Base-by-base conservation (phyloP, 2,797 vertebrate species). In the Tadarida brasiliensis region DNA sequence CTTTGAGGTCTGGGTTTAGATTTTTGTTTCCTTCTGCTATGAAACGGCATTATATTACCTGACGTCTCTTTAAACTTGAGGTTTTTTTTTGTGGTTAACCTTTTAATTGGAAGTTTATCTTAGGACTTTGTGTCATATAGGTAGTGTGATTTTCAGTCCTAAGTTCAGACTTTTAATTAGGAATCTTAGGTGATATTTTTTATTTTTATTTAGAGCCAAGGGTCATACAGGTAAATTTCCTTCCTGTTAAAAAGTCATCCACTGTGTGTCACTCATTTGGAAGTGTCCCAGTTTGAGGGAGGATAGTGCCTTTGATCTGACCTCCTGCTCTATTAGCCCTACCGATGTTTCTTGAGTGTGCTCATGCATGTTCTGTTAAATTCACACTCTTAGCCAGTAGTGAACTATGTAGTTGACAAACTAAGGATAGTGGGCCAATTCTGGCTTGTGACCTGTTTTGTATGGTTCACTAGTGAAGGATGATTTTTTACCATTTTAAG, bases 401-500 rank as follows among this genome's bases (percentile, higher is more conserved):
- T 30, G 24, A 71, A 15, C 47, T 71, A 24, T 22, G 19, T 16
- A 35, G 44, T 9, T 51, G 76, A 74, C 24, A 22, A 56, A 57
- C 33, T 61, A 1, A 33, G 35, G 35, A 33, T 24, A 11, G 33
- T 61, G 54, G n/a, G 22, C 44, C 35, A 47, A 0, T 90, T 91
- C 9, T 68, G 39, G 8, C 19, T 86, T 24, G 33, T 47, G 12
- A 9, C 24, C 28, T 74, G 7, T 61, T 76, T 89, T 89, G 19
- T 95, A 15, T 39, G 44, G 26, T 56, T 93, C 12, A 67, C 33
- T 83, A 57, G 54, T 73, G 78, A 61, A 90, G n/a, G 26, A 33
- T 94, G 20, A 47, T n/a, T 85, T 85, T 86, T 94, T 33, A 28
- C 49, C 61, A n/a, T 57, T 84, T 89, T 44, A 51, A 86, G 74